Percentiles rank a stretch among this genome's conserved stretches.
Conservation (phyloP, 2,113 vertebrate genomes). For the pig (Sus scrofa) region DNA sequence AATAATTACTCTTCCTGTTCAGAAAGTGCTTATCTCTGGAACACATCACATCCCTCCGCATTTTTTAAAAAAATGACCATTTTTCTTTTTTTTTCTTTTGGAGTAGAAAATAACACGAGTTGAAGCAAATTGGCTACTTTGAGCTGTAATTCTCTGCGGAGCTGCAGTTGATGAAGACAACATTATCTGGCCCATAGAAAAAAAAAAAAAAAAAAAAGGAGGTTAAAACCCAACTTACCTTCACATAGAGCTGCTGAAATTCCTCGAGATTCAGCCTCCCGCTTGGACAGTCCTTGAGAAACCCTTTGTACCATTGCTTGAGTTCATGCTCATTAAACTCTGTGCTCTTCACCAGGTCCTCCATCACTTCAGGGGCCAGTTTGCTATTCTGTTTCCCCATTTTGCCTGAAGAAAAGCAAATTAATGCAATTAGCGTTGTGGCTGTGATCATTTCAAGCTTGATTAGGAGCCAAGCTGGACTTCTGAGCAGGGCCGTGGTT, state of each 20-base stretch:
- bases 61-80: neutral
- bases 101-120: neutral
- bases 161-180: neutral
- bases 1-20: constrained; percentile 18
- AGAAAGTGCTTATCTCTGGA: neutral
- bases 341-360: constrained; percentile 99
- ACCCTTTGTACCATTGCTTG: constrained; percentile 98
- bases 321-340: constrained; percentile 97
- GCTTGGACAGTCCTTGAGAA: constrained; percentile 92
- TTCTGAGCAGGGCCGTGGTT: neutral
- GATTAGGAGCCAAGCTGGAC: neutral
- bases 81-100: neutral
- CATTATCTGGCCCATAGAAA: neutral
- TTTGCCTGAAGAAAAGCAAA: constrained; percentile 90
- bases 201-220: neutral
- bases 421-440: constrained; percentile 63
- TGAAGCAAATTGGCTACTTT: neutral
- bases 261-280: constrained; percentile 92
- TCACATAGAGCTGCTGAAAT: constrained; percentile 98
- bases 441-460: constrained; percentile 53
- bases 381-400: constrained; percentile 99
- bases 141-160: neutral
- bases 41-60: neutral
- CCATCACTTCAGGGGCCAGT: constrained; percentile 99
- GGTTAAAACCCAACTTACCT: constrained; percentile 87